Conservation (phyloP, 2,797 vertebrate genomes). For the Centroberyx gerrardi region DNA sequence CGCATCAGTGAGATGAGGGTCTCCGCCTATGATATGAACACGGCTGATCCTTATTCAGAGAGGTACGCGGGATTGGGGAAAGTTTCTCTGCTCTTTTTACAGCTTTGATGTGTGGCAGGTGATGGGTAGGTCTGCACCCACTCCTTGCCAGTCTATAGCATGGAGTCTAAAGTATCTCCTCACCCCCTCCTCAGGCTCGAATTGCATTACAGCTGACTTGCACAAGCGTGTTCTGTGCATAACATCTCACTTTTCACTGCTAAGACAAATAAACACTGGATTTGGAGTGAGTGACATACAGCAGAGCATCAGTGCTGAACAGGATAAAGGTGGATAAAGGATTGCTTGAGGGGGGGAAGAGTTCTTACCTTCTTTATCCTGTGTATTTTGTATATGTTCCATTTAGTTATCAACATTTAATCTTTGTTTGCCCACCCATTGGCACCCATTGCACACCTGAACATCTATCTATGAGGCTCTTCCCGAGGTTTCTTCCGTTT, state of each 20-base stretch:
- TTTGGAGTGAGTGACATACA: not conserved
- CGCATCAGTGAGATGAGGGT: constrained; percentile 90
- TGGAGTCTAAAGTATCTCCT: no score
- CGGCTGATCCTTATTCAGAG: constrained; percentile 87
- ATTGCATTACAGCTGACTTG: constrained; percentile 1
- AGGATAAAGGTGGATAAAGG: not conserved
- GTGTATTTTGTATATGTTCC: no score
- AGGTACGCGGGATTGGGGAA: constrained; percentile 76
- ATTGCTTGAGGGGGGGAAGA: not conserved
- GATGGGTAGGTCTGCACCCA: constrained; percentile 7
- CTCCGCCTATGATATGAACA: constrained; percentile 85
- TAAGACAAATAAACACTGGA: not conserved
- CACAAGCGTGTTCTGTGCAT: constrained; percentile 22
- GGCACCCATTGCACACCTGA: no score
- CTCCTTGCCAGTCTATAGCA: constrained; percentile 3
- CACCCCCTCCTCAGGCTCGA: not conserved
- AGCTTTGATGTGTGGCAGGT: not conserved
- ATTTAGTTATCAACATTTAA: no score
- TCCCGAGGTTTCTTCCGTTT: no score
- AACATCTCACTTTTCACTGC: not conserved
- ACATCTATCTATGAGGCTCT: no score
- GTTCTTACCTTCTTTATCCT: no score
- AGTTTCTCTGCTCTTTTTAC: not conserved
- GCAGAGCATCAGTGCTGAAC: not conserved
- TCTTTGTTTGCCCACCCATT: no score